Base-by-base conservation (phyloP, 1,140 invertebrate genomes). In the Idris sp. region DNA sequence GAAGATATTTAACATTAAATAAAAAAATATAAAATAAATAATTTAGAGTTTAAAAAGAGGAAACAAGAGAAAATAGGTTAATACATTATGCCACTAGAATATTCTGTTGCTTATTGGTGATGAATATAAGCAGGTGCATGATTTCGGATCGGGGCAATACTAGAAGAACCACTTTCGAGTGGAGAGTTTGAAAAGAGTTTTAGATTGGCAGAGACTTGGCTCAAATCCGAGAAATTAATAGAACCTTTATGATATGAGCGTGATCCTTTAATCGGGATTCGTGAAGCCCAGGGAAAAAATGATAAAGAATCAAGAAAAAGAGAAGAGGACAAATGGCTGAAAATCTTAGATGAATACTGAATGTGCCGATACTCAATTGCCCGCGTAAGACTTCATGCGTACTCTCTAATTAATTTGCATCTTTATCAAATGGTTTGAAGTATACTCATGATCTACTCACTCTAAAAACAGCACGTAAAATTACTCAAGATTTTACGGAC, bases 381-480 rank as follows among this genome's bases (percentile, higher is more conserved):
- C 22, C 43, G 53, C 35, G 35, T 33, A 40, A 25, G 48, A 53
- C 36, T 43, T 7, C 10, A 28, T n/a, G 40, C 72, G 16, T 44
- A 44, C 22, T n/a, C 51, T 35, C 35, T 64, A 58, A 69, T 69
- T 75, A 68, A 75, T 71, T 69, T 75, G 73, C 73, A 75, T 75
- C 61, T 59, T 64, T 71, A 71, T 76, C 71, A 64, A 76, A 71
- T 19, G 54, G 59, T 64, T 53, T 67, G 48, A 51, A 59, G 35
- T 35, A 49, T 51, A 67, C 26, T 19, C 26, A 18, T 75, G 64
- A 69, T 69, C 40, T 74, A 64, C 64, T 58, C 38, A 38, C 44
- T n/a, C n/a, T n/a, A n/a, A n/a, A n/a, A n/a, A n/a, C n/a, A n/a
- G n/a, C n/a, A n/a, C n/a, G n/a, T n/a, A n/a, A n/a, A n/a, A n/a